Percentiles rank a stretch among this genome's conserved stretches.
These are phyloP conservation scores for Lacanobia wlatinum DNA, from an alignment of 2,888 invertebrate genomes.

Conservation along the genomic window DNA sequence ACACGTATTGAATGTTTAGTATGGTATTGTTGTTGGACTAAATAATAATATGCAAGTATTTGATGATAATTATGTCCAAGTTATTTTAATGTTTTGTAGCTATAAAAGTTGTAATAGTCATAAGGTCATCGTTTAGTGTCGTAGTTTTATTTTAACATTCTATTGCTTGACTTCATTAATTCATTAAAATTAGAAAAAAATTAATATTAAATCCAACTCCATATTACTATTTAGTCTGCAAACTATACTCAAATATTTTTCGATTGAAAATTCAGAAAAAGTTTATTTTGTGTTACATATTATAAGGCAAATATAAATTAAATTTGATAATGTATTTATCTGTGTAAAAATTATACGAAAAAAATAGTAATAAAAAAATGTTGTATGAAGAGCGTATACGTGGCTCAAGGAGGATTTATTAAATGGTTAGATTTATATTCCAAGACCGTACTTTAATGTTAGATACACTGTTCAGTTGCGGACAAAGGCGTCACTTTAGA, in stretches of 20 bases:
- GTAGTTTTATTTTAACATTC: slow-evolving; percentile 11
- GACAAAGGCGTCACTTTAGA: slow-evolving; percentile 46
- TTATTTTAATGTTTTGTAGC: slow-evolving; percentile 44
- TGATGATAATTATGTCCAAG: slow-evolving; percentile 21
- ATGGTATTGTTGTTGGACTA: slow-evolving; percentile 55
- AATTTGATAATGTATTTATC: slow-evolving; percentile 61
- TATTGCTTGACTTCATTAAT: slow-evolving; percentile 32
- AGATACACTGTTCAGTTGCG: slow-evolving; percentile 50
- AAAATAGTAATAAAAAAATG: slow-evolving; percentile 41
- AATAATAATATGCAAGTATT: slow-evolving; percentile 57
- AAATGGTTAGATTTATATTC: slow-evolving; percentile 39
- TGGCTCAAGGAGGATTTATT: slow-evolving; percentile 36
- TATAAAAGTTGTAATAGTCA: slow-evolving; percentile 19
- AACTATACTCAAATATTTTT: slow-evolving; percentile 54
- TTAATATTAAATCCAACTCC: slow-evolving; percentile 4
- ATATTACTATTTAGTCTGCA: slow-evolving; percentile 60
- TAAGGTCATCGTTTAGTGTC: slow-evolving; percentile 1
- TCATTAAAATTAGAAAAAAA: slow-evolving; percentile 32
- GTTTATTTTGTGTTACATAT: slow-evolving; percentile 55
- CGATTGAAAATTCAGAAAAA: slow-evolving; percentile 45
- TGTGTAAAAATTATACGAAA: slow-evolving; percentile 41
- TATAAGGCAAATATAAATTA: slow-evolving; percentile 54
- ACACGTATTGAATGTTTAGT: slow-evolving; percentile 48
- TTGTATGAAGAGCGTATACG: slow-evolving; percentile 47
- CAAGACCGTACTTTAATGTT: slow-evolving; percentile 43